These are phyloP conservation scores for Melikaiella ostensackeni DNA, from an alignment of 2,888 invertebrate genomes.

Conservation along the genomic window DNA sequence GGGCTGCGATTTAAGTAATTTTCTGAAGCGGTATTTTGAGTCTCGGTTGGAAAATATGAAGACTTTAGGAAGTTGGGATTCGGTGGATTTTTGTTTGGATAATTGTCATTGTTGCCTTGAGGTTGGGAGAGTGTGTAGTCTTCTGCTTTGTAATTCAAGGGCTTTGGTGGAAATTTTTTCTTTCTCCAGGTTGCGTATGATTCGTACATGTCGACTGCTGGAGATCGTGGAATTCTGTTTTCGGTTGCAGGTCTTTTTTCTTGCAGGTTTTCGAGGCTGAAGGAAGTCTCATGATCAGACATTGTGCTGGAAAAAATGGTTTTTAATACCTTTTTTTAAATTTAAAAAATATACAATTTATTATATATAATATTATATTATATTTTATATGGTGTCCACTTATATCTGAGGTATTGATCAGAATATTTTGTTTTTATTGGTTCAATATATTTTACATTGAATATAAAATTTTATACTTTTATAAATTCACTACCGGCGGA, in stretches of 20 bases:
- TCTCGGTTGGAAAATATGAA: constrained; percentile 31
- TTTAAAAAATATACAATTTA: no score
- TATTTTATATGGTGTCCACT: no score
- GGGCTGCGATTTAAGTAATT: constrained; percentile 6
- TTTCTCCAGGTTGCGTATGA: constrained; percentile 69
- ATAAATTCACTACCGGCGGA: no score
- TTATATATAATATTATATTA: no score
- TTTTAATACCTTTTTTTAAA: background rate
- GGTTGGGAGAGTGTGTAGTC: constrained; percentile 26
- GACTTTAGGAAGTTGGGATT: constrained; percentile 28
- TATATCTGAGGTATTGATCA: no score
- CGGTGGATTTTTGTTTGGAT: background rate
- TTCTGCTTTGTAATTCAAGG: background rate
- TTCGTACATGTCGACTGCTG: constrained; percentile 49
- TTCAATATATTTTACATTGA: no score
- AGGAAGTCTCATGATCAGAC: constrained; percentile 8
- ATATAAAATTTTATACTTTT: no score
- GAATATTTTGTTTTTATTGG: no score
- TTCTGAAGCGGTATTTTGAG: constrained; percentile 1
- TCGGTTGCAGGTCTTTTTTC: constrained; percentile 33
- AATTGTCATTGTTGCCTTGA: constrained; percentile 27
- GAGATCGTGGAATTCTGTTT: constrained; percentile 40
- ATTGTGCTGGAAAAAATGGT: background rate
- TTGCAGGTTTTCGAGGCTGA: constrained; percentile 42
- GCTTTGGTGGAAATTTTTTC: constrained; percentile 56